Base-by-base conservation (phyloP, 2,888 invertebrate species). In the Dasypogon diadema region DNA sequence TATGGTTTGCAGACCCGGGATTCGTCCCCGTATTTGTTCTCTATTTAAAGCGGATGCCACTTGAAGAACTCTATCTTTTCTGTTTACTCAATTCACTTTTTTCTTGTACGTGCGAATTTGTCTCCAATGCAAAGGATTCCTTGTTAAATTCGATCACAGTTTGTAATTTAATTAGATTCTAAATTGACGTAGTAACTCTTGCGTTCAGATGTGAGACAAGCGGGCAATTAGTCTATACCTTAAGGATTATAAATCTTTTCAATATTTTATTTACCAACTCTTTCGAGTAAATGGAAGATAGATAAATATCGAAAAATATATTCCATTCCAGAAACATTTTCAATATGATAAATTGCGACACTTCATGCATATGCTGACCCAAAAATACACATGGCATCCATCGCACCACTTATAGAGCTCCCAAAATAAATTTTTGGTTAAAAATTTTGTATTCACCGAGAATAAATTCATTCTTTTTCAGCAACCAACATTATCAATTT, bases 401-500 rank as follows among this genome's bases (percentile, higher is more conserved):
- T 12, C 12, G 42, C 42, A 42, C 10, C 42, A 42, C 42, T 42
- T 42, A 42, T 12, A 12, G n/a, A 42, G 42, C n/a, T 42, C n/a
- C 42, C 42, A 12, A 42, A 42, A 42, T 42, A 42, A 42, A 42
- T 42, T 42, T 1, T 12, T 2, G n/a, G 8, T 42, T 12, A 51
- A 5, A 51, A 51, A 16, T 2, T 51, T 21, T 16, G 51, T 21
- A 51, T 51, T 51, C 51, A 6, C 14, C 6, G 18, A 51, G 16
- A 51, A 51, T 51, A 51, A 16, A 51, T 51, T 16, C 51, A 51
- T 51, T 51, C 51, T 16, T 21, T 51, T 51, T 21, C 65, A 65
- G 48, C 46, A 65, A 65, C 48, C 46, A 65, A 46, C 65, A 65
- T 65, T 65, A 65, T 65, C 65, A 65, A 65, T 65, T 65, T 65